Conservation (phyloP, 2,888 invertebrate genomes). For the Sarcophaga rosellei region DNA sequence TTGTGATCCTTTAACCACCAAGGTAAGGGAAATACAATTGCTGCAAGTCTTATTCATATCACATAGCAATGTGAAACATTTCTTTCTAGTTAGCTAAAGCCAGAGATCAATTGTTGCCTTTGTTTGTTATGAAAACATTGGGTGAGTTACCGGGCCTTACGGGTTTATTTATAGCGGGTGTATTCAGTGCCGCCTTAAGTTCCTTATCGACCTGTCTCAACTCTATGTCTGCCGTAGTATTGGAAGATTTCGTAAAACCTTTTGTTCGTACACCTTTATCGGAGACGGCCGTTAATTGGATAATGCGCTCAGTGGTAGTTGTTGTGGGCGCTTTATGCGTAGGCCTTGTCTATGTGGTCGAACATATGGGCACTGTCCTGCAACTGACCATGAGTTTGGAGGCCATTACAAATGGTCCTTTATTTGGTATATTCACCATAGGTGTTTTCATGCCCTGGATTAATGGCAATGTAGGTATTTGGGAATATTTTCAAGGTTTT, state of each 20-base stretch:
- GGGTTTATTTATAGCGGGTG: slow-evolving; percentile 93
- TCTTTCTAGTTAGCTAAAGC: slow-evolving; percentile 84
- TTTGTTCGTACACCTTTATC: slow-evolving; percentile 84
- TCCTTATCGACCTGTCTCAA: slow-evolving; percentile 90
- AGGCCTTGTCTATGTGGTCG: slow-evolving; percentile 86
- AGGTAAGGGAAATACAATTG: slow-evolving; percentile 74
- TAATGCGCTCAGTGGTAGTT: slow-evolving; percentile 88
- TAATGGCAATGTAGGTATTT: slow-evolving; percentile 83
- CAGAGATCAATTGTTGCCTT: slow-evolving; percentile 90
- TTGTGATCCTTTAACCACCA: slow-evolving; percentile 86
- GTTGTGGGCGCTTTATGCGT: slow-evolving; percentile 86
- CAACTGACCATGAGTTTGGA: slow-evolving; percentile 87
- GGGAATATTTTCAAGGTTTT: too few relatives aligned
- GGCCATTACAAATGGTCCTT: slow-evolving; percentile 87
- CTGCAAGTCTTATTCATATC: not conserved
- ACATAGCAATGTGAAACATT: not conserved
- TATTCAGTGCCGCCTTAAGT: slow-evolving; percentile 94
- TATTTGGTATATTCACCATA: slow-evolving; percentile 85
- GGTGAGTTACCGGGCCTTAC: slow-evolving; percentile 90
- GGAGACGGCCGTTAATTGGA: slow-evolving; percentile 83
- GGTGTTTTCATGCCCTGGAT: slow-evolving; percentile 88
- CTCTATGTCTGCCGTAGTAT: slow-evolving; percentile 88
- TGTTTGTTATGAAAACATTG: slow-evolving; percentile 93
- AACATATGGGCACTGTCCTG: slow-evolving; percentile 88
- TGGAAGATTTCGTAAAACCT: slow-evolving; percentile 88